Conservation (phyloP, 2,888 invertebrate species). For the Nymphalis polychloros region DNA sequence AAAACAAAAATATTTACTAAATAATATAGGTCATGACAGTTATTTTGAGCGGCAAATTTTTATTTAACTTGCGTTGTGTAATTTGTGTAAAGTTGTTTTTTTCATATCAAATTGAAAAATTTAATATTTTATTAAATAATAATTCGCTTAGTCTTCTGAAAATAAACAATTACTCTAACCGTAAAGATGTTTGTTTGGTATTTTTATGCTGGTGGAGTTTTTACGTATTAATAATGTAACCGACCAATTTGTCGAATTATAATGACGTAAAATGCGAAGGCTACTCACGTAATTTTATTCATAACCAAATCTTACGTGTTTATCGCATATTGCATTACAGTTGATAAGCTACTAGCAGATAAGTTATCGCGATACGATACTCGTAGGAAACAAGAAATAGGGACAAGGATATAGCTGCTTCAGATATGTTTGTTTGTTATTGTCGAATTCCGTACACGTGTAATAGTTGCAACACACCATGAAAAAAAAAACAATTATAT, state of each 20-base stretch:
- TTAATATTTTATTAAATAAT: background rate
- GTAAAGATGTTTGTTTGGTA: too few species aligned
- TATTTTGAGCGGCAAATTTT: constrained; percentile 8
- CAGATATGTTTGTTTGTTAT: constrained; percentile 67
- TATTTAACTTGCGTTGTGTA: constrained; percentile 1
- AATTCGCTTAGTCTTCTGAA: too few species aligned
- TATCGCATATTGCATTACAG: constrained; percentile 61
- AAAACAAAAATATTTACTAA: constrained; percentile 40
- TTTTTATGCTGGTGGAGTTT: background rate
- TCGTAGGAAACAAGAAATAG: constrained; percentile 76
- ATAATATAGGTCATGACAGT: constrained; percentile 27
- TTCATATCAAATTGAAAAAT: background rate
- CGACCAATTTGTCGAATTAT: background rate
- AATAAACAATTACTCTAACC: too few species aligned
- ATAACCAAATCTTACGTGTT: constrained; percentile 42
- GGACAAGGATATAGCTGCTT: constrained; percentile 72
- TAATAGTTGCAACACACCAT: constrained; percentile 62
- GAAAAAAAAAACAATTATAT: background rate
- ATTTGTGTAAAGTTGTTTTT: background rate
- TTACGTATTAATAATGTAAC: background rate
- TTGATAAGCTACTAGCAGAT: constrained; percentile 73
- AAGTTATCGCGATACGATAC: constrained; percentile 70
- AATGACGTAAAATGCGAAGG: constrained; percentile 21
- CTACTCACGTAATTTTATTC: constrained; percentile 25
- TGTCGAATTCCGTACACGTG: constrained; percentile 70